Base-by-base conservation (phyloP, 2,113 vertebrate species). In the Forbesichthys papilliferus region DNA sequence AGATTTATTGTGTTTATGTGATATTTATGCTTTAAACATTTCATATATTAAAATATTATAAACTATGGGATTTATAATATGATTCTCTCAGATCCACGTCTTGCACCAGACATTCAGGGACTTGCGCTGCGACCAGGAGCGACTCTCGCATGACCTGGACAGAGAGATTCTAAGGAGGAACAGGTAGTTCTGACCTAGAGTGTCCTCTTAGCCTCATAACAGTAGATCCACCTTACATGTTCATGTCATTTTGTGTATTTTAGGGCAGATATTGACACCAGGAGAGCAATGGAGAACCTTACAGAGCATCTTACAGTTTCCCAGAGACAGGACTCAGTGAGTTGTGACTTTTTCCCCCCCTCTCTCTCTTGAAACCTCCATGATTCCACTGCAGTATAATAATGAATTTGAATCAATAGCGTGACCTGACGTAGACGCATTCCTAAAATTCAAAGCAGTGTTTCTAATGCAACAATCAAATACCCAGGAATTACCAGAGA, bases 41-140 rank as follows among this genome's bases (percentile, higher is more conserved):
- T 5, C 4, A 42, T 42, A 42, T 42, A 7, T 42, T 42, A 42
- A 42, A 42, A 27, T 27, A 27, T 27, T 27, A 27, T 27, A 0
- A 27, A 27, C 27, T 27, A 27, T 27, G 2, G 2, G 27, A 27
- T 27, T 27, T 27, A 27, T 27, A 27, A 3, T 53, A 13, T 52
- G 33, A 16, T 11, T 70, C 73, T 66, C 76, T 42, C 79, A 99
- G 97, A 68, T 96, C 66, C 96, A 98, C 79, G 83, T 82, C 59
- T 76, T 97, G 67, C 96, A 98, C 77, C 95, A 95, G 75, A 96
- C 96, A 33, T 79, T 98, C 74, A 91, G 96, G 76, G 96, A 99
- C 77, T 91, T 99, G 72, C 92, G 83, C 53, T 94, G 91, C 80
- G 95, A 95, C 75, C 97, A 98, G 77, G 65, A 93, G 79, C 94